phyloP scores from a whole-genome alignment of 2,797 vertebrate species.

The Chiloscyllium punctatum region DNA sequence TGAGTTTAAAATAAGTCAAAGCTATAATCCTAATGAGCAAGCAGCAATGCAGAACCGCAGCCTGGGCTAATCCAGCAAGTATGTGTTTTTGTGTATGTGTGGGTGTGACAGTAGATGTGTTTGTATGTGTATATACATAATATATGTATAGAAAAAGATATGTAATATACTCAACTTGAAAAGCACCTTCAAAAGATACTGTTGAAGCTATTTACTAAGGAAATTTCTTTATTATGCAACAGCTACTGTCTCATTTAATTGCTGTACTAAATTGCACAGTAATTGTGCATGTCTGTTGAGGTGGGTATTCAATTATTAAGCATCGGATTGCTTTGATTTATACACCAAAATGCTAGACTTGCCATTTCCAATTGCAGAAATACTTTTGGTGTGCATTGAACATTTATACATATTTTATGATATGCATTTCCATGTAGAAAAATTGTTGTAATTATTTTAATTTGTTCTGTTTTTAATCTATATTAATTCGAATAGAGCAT shows the following conservation, averaged over 20 bases:
- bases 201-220: neutral
- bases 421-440: neutral
- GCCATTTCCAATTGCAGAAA: neutral
- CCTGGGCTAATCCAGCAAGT: neutral
- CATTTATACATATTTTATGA: neutral
- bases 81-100: neutral
- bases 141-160: neutral
- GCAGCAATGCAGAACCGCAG: neutral
- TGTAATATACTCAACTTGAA: neutral
- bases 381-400: neutral
- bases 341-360: neutral
- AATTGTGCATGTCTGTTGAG: neutral
- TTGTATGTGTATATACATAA: too few species aligned
- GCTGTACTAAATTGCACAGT: neutral
- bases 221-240: neutral
- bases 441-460: constrained; percentile 17
- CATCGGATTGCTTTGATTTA: constrained; percentile 1
- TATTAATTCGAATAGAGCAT: neutral
- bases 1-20: neutral
- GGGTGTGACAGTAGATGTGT: neutral
- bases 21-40: neutral
- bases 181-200: neutral
- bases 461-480: neutral
- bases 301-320: constrained; percentile 9
- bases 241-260: neutral